These are phyloP conservation scores for Lochmaea capreae DNA, from an alignment of 2,888 invertebrate genomes.

Conservation along the genomic window DNA sequence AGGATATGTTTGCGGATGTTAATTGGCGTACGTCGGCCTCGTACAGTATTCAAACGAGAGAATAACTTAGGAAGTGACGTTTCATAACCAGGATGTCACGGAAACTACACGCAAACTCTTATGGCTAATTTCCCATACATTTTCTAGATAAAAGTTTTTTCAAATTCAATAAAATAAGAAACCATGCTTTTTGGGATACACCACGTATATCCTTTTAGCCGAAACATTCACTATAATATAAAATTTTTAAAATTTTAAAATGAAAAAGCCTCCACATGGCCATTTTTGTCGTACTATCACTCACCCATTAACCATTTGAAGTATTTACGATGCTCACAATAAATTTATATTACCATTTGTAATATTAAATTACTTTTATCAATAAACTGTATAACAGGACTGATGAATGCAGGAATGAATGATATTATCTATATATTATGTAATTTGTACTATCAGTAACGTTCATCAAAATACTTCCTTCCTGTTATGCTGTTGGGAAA, in stretches of 20 bases:
- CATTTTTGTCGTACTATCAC: no score
- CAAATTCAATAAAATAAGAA: no score
- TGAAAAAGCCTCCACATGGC: no score
- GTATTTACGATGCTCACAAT: neutral
- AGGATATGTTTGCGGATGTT: constrained; percentile 36
- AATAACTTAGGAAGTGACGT: constrained; percentile 53
- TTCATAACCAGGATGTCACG: constrained; percentile 58
- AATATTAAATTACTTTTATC: constrained; percentile 3
- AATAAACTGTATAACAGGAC: neutral
- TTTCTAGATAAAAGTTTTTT: neutral
- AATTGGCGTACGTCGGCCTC: constrained; percentile 24
- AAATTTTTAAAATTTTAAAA: no score
- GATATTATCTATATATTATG: neutral
- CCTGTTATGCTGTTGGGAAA: constrained; percentile 3
- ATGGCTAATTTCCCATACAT: constrained; percentile 15
- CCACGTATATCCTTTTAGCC: no score
- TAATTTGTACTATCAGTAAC: constrained; percentile 6
- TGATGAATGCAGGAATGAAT: neutral
- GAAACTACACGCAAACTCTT: constrained; percentile 36
- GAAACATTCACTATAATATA: no score
- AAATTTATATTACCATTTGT: neutral
- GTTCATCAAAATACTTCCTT: constrained; percentile 11
- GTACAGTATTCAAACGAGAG: constrained; percentile 22
- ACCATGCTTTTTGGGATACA: no score
- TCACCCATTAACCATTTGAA: no score